Conservation (phyloP, 2,797 vertebrate species). For the Margarornis squamiger region DNA sequence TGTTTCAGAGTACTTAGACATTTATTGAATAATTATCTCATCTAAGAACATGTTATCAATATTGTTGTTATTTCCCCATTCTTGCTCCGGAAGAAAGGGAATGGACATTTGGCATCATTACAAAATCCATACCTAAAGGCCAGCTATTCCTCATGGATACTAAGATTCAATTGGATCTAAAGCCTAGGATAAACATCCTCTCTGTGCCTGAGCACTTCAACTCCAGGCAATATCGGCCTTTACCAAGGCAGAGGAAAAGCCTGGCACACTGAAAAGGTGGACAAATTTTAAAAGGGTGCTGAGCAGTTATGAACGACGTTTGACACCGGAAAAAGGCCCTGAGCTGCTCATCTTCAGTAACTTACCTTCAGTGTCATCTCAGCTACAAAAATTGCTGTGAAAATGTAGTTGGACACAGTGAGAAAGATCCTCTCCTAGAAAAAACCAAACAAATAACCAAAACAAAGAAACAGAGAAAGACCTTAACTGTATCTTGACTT, state of each 20-base stretch:
- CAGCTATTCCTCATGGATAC: not conserved
- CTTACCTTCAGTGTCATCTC: constrained; percentile 98
- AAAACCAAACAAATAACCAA: not conserved
- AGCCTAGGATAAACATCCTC: not conserved
- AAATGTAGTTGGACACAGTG: constrained; percentile 98
- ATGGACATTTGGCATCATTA: not conserved
- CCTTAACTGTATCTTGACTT: not conserved
- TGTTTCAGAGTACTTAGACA: not conserved
- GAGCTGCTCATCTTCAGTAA: not conserved
- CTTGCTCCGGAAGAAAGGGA: not conserved
- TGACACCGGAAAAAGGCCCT: not conserved
- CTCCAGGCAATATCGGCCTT: not conserved
- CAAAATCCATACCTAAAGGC: not conserved
- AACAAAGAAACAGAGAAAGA: not conserved
- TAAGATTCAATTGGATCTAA: not conserved
- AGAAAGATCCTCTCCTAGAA: constrained; percentile 93
- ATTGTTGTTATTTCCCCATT: not conserved
- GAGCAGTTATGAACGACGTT: not conserved
- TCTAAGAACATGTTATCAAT: not conserved
- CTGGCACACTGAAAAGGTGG: not conserved
- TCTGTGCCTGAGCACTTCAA: not conserved
- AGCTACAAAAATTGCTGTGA: constrained; percentile 95
- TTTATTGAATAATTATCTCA: not conserved
- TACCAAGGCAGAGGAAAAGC: not conserved
- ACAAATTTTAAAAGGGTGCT: not conserved